phyloP scores from a whole-genome alignment of 2,888 invertebrate genomes.

The Lottia gigantea region DNA sequence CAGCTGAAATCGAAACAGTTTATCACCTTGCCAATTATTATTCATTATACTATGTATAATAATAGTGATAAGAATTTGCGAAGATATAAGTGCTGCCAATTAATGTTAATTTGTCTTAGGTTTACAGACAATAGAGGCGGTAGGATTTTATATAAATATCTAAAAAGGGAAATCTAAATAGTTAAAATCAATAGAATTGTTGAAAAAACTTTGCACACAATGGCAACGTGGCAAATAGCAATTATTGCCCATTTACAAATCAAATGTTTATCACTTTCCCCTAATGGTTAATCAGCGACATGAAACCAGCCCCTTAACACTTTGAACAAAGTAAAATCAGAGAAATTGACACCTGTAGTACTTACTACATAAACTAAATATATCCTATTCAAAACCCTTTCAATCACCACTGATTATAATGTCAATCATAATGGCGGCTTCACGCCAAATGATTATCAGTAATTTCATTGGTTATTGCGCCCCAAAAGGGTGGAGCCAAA shows the following conservation, averaged over 20 bases:
- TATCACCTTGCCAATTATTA: too few species aligned
- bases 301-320: background rate
- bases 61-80: too few species aligned
- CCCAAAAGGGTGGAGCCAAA: background rate
- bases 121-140: too few species aligned
- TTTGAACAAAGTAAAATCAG: background rate
- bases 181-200: background rate
- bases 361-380: background rate
- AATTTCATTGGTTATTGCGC: background rate
- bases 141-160: background rate
- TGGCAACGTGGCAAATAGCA: background rate
- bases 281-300: slow-evolving; percentile 1
- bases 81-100: too few species aligned
- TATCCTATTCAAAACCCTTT: background rate
- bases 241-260: background rate
- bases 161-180: background rate
- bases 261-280: slow-evolving; percentile 6
- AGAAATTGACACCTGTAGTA: background rate
- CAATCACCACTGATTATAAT: background rate
- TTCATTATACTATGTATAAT: too few species aligned
- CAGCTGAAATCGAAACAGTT: too few species aligned
- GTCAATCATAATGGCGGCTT: slow-evolving; percentile 3
- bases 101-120: too few species aligned
- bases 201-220: background rate
- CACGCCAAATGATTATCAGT: background rate